These are phyloP conservation scores for Acrobasis suavella DNA, from an alignment of 2,888 invertebrate species.

Conservation along the genomic window DNA sequence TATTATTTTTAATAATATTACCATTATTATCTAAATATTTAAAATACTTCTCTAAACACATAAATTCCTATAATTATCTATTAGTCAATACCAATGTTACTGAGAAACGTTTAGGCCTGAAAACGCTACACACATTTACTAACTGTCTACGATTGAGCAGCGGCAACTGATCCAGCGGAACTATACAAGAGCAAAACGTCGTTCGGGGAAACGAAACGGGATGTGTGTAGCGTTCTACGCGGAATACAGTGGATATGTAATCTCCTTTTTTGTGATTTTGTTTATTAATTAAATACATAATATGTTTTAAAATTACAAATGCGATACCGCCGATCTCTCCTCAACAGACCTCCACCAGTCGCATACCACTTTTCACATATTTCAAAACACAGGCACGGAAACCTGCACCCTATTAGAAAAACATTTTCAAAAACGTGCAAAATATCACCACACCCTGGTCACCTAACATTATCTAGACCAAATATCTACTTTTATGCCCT, in stretches of 20 bases:
- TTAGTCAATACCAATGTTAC: conserved; percentile 77
- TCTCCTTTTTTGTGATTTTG: conserved; percentile 67
- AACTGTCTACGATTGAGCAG: conserved; percentile 54
- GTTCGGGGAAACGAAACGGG: conserved; percentile 29
- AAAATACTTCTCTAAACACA: conserved; percentile 83
- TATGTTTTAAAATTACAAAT: conserved; percentile 65
- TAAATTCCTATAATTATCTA: conserved; percentile 80
- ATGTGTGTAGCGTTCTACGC: conserved; percentile 73
- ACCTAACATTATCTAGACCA: conserved; percentile 80
- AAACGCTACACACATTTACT: conserved; percentile 70
- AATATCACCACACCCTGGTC: conserved; percentile 83
- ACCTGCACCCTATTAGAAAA: conserved; percentile 74
- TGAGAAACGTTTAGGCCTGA: conserved; percentile 76
- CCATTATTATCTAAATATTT: conserved; percentile 79
- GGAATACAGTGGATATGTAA: conserved; percentile 74
- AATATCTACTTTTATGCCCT: conserved; percentile 75
- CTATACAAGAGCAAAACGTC: conserved; percentile 36
- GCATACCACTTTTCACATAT: conserved; percentile 56
- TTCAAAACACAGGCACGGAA: conserved; percentile 67
- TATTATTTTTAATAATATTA: conserved; percentile 71
- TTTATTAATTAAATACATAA: conserved; percentile 52
- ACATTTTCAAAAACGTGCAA: conserved; percentile 82
- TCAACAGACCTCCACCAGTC: conserved; percentile 63
- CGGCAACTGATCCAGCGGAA: conserved; percentile 42
- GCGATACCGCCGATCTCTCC: conserved; percentile 61